These are phyloP conservation scores for Paradoxurus hermaphroditus DNA, from an alignment of 2,113 vertebrate genomes.

Conservation along the genomic window DNA sequence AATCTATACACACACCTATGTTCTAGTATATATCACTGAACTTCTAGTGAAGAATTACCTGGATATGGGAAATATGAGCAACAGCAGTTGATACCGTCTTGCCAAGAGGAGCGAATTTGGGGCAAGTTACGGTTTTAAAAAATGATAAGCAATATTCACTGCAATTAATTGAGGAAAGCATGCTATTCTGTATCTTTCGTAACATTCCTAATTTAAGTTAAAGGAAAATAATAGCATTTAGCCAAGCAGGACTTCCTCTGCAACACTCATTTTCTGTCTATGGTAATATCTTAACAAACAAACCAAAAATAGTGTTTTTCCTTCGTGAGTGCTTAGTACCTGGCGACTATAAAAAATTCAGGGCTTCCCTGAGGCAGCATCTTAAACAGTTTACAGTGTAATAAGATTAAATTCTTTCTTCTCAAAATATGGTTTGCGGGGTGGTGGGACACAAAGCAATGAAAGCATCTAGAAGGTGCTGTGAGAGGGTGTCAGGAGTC, in stretches of 20 bases:
- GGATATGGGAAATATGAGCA: not conserved
- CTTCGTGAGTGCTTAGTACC: not conserved
- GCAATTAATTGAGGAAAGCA: conserved; percentile 13
- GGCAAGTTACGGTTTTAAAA: not conserved
- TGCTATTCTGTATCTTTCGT: conserved; percentile 9
- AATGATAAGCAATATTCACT: not conserved
- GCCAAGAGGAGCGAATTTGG: not conserved
- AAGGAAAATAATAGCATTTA: not conserved
- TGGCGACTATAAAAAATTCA: not conserved
- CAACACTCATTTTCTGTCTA: not conserved
- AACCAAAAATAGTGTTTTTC: not conserved
- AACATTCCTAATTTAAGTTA: not conserved
- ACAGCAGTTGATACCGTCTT: not conserved
- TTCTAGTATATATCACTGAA: not conserved
- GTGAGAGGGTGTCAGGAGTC: not conserved
- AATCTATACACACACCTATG: not conserved
- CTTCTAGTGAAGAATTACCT: not conserved
- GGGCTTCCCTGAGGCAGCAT: not conserved
- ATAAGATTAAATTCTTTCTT: not conserved
- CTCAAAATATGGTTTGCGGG: not conserved
- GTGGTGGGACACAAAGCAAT: not conserved
- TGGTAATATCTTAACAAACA: not conserved
- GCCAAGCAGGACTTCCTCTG: not conserved
- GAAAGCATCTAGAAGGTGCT: not conserved
- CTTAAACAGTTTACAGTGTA: not conserved